A percentile compares a stretch with the other conserved stretches of the same genome.
Evolutionary conservation across 2,797 vertebrate genomes (phyloP).

Genomic region (Sebastes jordani): DNA sequence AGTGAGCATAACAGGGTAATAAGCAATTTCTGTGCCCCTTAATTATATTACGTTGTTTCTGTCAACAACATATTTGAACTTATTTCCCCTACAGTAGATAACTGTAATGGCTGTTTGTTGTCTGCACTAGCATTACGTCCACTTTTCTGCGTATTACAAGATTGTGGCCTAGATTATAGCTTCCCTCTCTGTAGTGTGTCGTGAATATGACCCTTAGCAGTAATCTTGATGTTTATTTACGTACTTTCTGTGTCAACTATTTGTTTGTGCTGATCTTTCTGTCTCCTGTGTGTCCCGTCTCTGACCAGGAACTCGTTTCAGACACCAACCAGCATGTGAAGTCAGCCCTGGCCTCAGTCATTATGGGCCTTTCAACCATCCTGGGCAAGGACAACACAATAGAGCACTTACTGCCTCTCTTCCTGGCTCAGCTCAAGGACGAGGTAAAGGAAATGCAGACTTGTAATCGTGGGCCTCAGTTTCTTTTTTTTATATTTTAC

Average conservation of each 20-base stretch:
- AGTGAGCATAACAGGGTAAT: not conserved
- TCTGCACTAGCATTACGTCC: slow-evolving; percentile 18
- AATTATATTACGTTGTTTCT: slow-evolving; percentile 5
- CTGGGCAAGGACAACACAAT: slow-evolving; percentile 91
- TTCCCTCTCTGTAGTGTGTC: not conserved
- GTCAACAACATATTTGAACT: slow-evolving; percentile 7
- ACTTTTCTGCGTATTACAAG: slow-evolving; percentile 14
- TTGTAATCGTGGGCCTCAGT: not conserved
- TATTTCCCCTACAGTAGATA: not conserved
- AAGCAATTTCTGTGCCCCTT: not conserved
- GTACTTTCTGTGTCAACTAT: not conserved
- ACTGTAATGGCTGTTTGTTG: not conserved
- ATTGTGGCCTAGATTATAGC: not conserved
- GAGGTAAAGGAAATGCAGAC: slow-evolving; percentile 79
- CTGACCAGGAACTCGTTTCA: slow-evolving; percentile 85
- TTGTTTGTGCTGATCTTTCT: slow-evolving; percentile 40
- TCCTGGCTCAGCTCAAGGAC: slow-evolving; percentile 90
- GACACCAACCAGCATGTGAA: slow-evolving; percentile 92
- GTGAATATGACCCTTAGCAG: slow-evolving; percentile 12
- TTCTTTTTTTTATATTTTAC: not conserved
- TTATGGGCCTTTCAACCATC: slow-evolving; percentile 90
- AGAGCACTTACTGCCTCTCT: slow-evolving; percentile 89
- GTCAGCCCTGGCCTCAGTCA: slow-evolving; percentile 89
- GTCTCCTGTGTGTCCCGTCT: slow-evolving; percentile 25
- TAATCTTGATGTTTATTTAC: slow-evolving; percentile 25